Evolutionary conservation across 2,113 vertebrate genomes (phyloP).

Genomic region (Hydrolagus affinis): DNA sequence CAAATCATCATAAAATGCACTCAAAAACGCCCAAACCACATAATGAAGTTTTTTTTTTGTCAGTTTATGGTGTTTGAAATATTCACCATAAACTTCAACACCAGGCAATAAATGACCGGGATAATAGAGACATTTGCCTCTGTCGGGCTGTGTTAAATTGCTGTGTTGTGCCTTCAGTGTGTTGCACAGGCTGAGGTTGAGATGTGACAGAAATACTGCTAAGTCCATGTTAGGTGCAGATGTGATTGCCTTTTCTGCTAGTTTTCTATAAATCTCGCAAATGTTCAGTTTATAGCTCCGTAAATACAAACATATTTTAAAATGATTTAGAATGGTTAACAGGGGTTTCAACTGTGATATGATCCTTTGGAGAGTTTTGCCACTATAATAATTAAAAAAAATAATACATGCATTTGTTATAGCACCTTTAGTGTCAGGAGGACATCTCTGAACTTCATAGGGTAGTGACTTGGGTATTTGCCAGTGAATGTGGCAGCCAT

Average conservation of each 20-base stretch:
- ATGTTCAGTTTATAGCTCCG: too few species aligned
- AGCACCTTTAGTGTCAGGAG: too few species aligned
- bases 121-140: constrained; percentile 29
- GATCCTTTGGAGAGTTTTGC: too few species aligned
- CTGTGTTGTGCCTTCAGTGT: neutral
- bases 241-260: too few species aligned
- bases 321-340: neutral
- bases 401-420: too few species aligned
- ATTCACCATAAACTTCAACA: constrained; percentile 30
- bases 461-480: too few species aligned
- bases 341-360: neutral
- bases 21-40: constrained; percentile 27
- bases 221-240: neutral
- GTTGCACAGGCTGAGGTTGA: neutral
- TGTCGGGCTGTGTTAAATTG: constrained; percentile 23
- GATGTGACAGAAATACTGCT: neutral
- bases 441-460: too few species aligned
- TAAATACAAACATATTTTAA: too few species aligned
- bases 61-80: constrained; percentile 14
- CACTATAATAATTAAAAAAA: too few species aligned
- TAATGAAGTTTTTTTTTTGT: constrained; percentile 24
- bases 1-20: constrained; percentile 28
- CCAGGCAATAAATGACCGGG: constrained; percentile 27
- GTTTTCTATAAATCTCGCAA: too few species aligned
- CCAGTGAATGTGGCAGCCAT: too few species aligned